A percentile compares a stretch with the other conserved stretches of the same genome.
Evolutionary conservation across 2,888 invertebrate genomes (phyloP).

Genomic region (Ferdinandea cuprea): DNA sequence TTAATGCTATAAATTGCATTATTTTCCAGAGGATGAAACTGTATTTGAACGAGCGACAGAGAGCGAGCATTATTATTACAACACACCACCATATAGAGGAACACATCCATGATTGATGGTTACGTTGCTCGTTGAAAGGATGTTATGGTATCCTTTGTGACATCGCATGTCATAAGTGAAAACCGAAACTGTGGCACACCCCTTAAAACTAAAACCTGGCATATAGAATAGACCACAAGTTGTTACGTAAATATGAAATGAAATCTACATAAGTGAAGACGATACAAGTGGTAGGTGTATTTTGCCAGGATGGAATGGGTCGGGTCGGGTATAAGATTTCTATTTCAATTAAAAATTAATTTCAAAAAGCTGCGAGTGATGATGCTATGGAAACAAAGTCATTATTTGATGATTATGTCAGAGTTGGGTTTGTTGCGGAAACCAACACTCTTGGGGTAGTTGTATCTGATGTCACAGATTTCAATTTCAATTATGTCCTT

Average conservation of each 20-base stretch:
- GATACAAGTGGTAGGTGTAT: background rate
- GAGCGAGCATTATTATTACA: slow-evolving; percentile 61
- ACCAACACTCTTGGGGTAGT: background rate
- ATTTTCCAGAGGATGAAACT: slow-evolving; percentile 61
- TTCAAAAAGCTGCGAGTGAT: background rate
- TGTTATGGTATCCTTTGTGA: slow-evolving; percentile 55
- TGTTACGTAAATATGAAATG: slow-evolving; percentile 2
- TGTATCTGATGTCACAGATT: background rate
- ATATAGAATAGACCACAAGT: slow-evolving; percentile 28
- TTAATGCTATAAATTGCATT: slow-evolving; percentile 73
- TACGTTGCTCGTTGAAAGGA: slow-evolving; percentile 35
- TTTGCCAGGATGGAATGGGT: background rate
- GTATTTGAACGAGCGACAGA: slow-evolving; percentile 54
- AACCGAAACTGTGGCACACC: slow-evolving; percentile 61
- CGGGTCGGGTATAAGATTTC: slow-evolving; percentile 1
- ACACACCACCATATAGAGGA: slow-evolving; percentile 13
- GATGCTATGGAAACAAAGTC: background rate
- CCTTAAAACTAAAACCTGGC: slow-evolving; percentile 28
- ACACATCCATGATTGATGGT: slow-evolving; percentile 69
- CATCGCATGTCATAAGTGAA: slow-evolving; percentile 68
- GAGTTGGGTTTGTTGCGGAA: background rate
- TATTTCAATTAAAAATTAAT: slow-evolving; percentile 13
- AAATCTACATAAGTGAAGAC: background rate
- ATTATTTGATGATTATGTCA: background rate
- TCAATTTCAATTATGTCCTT: background rate